Evolutionary conservation across 2,113 vertebrate genomes (phyloP), one percentile per base, ranked within the genome.

Genomic region (Hippocampus mohnikei): DNA sequence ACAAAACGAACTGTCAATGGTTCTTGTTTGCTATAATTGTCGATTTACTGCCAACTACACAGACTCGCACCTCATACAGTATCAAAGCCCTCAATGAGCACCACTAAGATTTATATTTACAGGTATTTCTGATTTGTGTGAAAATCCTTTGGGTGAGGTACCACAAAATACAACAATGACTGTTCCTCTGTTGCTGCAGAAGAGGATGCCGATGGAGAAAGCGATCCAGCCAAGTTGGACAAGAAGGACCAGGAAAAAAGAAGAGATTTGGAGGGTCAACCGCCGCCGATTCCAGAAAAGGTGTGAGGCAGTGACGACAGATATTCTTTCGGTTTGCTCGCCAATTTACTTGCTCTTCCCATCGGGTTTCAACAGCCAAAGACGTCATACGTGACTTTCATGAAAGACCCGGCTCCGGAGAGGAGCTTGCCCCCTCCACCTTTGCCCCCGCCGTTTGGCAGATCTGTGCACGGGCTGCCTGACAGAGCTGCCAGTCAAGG

Each of bases 401-500:
- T 90, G 63, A 90, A 88, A 73, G 90, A 92, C 44, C 79, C 78
- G 33, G 66, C 75, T 71, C 85, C 48, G 78, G 91, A 91, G 10
- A 88, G 87, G 68, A 88, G 71, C 74, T 70, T 87, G n/a, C 88
- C 87, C 11, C 91, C 88, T 60, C 90, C 89, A 64, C 86, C 90
- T 50, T 73, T 87, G 23, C 91, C 90, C 0, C 87, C 90, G 70
- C 82, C 90, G 66, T 56, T 76, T 63, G 64, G 68, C 75, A 92
- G 81, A 74, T 79, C 83, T 15, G 20, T 40, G 3, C 73, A 86
- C 21, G 88, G 84, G 64, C 73, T 91, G 77, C 81, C 84, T 61
- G 90, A 90, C 70, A 77, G 88, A 72, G 85, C 91, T 42, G 88
- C 89, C 71, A 92, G 89, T 71, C 92, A 91, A 90, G 91, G 92